phyloP scores from a whole-genome alignment of 2,888 invertebrate genomes.

The Hydrotaea diabolus region DNA sequence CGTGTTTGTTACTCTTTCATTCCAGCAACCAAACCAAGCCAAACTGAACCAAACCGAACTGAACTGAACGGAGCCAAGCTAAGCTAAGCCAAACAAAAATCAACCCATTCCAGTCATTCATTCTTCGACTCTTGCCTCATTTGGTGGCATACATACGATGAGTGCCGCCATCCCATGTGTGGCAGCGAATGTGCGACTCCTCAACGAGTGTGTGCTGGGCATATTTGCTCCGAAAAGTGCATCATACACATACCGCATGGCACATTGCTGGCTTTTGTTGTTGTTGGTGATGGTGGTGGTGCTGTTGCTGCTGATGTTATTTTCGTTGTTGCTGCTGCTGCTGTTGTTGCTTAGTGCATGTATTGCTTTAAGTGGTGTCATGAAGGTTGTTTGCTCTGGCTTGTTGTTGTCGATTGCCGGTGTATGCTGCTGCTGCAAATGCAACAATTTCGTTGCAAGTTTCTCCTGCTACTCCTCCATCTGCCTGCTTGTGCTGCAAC shows the following conservation, averaged over 20 bases:
- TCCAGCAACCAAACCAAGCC: conserved; percentile 10
- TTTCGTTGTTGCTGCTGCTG: conserved; percentile 19
- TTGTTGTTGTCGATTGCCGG: not conserved
- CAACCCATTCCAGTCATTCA: conserved; percentile 17
- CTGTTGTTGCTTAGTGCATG: conserved; percentile 34
- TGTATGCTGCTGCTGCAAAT: conserved; percentile 35
- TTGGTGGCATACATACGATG: conserved; percentile 14
- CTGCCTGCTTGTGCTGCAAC: conserved; percentile 9
- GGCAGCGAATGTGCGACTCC: not conserved
- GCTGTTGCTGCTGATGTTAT: no score
- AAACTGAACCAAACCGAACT: no score
- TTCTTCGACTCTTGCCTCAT: not conserved
- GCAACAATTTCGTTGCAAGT: conserved; percentile 58
- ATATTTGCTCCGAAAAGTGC: conserved; percentile 7
- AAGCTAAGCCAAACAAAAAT: not conserved
- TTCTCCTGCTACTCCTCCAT: no score
- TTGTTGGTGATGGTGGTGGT: no score
- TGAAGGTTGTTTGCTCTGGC: conserved; percentile 46
- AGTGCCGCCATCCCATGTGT: not conserved
- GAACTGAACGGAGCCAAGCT: not conserved
- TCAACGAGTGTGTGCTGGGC: not conserved
- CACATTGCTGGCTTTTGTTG: conserved; percentile 23
- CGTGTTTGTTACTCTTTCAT: conserved; percentile 53
- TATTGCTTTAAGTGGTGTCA: conserved; percentile 43
- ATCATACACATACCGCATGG: conserved; percentile 21